Base-by-base conservation (phyloP, 2,797 vertebrate species). In the Muraenolepis orangiensis region DNA sequence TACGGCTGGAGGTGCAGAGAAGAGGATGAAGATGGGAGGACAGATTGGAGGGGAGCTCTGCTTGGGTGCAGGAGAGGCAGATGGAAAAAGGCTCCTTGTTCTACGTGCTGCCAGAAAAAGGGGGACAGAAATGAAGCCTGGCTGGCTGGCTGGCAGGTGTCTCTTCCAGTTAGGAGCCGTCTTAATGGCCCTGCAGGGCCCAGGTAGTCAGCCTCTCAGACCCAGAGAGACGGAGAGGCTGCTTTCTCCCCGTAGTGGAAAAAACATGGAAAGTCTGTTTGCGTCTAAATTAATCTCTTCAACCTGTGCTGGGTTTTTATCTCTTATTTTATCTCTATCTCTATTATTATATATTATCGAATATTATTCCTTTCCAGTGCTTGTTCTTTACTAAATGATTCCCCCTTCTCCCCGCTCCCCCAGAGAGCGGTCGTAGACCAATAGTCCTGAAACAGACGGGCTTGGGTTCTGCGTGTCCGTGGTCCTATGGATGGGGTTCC, bases 161-260 rank as follows among this genome's bases (percentile, higher is more conserved):
- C 81, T 73, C 46, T 89, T 90, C 83, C 79, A 79, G 74, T 84
- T 78, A 83, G 85, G 81, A 76, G 78, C 42, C 76, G 87, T 81
- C 82, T 81, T 83, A 73, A 57, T 76, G 82, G 76, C 77, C 69
- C 69, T 38, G 81, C 74, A 69, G 75, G 72, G 73, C 71, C 78
- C 78, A 76, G 67, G 80, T 72, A 8, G 40, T 74, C 85, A 82
- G 67, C 78, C 78, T 61, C 83, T 85, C 77, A 76, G 46, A 71
- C 74, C 61, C 30, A 81, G 69, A 46, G 73, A 75, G 78, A 31
- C 28, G 66, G 20, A 68, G 20, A 11, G 71, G 42, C 38, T 13
- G 14, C 4, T 46, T 16, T 46, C 40, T 13, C 13, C 40, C 16
- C n/a, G n/a, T n/a, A n/a, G n/a, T n/a, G n/a, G n/a, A n/a, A n/a